Base-by-base conservation (phyloP, 2,888 invertebrate genomes). In the Crioceris asparagi region DNA sequence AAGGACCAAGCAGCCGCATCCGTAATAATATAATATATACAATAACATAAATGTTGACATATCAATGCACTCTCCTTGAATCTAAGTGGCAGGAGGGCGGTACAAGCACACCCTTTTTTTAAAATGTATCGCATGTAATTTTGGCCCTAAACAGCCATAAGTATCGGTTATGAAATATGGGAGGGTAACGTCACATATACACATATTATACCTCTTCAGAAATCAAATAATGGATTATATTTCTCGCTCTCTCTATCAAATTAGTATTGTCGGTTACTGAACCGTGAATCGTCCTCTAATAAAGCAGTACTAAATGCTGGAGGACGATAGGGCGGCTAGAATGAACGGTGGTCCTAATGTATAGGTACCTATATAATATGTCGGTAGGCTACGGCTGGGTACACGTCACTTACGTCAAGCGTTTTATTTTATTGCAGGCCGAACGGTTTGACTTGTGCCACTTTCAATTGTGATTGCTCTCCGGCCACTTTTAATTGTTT, bases 261-360 rank as follows among this genome's bases (percentile, higher is more conserved):
- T 60, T 60, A 57, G 59, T 52, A 59, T 61, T 61, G 60, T 61
- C 49, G 57, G 47, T 54, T 56, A 59, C 52, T 56, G 54, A 40
- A 54, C 52, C 53, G 58, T 59, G 55, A 59, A 61, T 57, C 52
- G 54, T 56, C 55, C 52, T 41, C 59, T 61, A 61, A 61, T 61
- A 60, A 60, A 61, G 59, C 57, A 52, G 49, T 51, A 56, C 59
- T 59, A 59, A 57, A 59, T 54, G 54, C 40, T 40, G 43, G 38
- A 41, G 41, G 43, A 45, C 43, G 38, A 44, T 43, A 42, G 37
- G 44, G 42, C 36, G 44, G 40, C 38, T 29, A 38, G 16, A 18
- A 38, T 32, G 39, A 31, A 26, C n/a, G n/a, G 40, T 37, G 31
- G 40, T 33, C 39, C 40, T 45, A 41, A 46, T 40, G 39, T 41